A percentile compares a stretch with the other conserved stretches of the same genome.
phyloP scores from a whole-genome alignment of 2,888 invertebrate genomes.

The Pyrrhosoma nymphula region DNA sequence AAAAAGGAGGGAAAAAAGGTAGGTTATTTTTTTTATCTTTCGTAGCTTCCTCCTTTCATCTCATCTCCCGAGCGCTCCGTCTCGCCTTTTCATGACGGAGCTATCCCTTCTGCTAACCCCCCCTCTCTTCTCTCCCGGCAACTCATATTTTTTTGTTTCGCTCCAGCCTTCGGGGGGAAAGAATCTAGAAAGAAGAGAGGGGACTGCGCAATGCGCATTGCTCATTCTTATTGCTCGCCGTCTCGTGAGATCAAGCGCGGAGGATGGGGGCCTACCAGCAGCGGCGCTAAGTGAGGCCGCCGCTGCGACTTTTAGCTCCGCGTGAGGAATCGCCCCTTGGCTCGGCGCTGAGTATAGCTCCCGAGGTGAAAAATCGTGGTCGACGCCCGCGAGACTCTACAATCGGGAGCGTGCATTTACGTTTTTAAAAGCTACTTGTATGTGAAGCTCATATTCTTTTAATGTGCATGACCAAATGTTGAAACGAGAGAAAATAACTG shows the following conservation, averaged over 20 bases:
- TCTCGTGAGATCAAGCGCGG: background rate
- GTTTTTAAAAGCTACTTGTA: too few relatives aligned
- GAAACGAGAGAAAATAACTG: too few relatives aligned
- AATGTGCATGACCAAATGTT: too few relatives aligned
- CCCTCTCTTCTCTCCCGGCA: background rate
- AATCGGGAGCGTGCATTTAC: too few relatives aligned
- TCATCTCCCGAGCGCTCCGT: background rate
- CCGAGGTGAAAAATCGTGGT: background rate
- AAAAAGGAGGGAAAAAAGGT: background rate
- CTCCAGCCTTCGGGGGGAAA: background rate
- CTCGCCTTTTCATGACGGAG: background rate
- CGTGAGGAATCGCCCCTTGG: background rate
- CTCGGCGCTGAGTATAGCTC: background rate
- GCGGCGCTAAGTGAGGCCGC: too few relatives aligned
- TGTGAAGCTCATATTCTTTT: too few relatives aligned
- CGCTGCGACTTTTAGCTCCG: background rate
- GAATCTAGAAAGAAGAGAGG: background rate
- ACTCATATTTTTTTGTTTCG: background rate
- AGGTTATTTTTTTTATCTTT: background rate
- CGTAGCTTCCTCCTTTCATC: too few relatives aligned
- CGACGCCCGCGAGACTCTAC: too few relatives aligned
- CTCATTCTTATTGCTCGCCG: background rate
- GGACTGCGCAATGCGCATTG: slow-evolving; percentile 1
- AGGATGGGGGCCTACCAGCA: too few relatives aligned
- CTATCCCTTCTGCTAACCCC: background rate